Conservation (phyloP, 2,797 vertebrate species). For the Chloroceryle inda region DNA sequence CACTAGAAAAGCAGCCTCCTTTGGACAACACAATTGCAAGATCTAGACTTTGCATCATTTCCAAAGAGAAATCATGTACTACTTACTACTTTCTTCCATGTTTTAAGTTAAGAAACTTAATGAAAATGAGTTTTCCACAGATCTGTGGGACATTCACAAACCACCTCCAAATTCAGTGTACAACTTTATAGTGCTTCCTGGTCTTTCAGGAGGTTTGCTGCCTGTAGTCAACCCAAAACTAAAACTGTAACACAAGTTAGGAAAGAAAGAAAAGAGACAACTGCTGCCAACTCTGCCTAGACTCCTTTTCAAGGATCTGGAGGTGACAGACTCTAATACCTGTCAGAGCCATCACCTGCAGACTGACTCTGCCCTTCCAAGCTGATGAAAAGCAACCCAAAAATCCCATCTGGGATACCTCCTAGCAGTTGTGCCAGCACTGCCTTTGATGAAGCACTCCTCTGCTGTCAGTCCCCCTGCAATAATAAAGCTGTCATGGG, state of each 20-base stretch:
- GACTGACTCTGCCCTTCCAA: neutral
- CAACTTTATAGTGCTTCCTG: neutral
- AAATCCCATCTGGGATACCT: neutral
- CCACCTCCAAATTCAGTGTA: neutral
- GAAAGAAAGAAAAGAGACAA: neutral
- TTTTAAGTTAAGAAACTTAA: neutral
- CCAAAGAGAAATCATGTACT: neutral
- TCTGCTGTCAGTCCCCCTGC: neutral
- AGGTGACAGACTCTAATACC: neutral
- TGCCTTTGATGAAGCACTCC: neutral
- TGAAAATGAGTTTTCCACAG: neutral
- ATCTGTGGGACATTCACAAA: neutral
- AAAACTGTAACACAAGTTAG: neutral
- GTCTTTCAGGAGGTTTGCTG: neutral
- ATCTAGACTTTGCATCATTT: neutral
- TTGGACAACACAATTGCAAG: neutral
- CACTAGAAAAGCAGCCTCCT: neutral
- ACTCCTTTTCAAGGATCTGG: neutral
- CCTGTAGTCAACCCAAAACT: neutral
- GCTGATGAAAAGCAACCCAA: neutral
- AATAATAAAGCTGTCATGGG: fast-evolving
- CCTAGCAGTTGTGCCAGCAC: neutral
- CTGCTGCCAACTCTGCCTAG: neutral
- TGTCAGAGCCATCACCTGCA: neutral
- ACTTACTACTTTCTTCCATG: neutral